Conservation (phyloP, 2,113 vertebrate genomes). For the Dolichotis patagonum region DNA sequence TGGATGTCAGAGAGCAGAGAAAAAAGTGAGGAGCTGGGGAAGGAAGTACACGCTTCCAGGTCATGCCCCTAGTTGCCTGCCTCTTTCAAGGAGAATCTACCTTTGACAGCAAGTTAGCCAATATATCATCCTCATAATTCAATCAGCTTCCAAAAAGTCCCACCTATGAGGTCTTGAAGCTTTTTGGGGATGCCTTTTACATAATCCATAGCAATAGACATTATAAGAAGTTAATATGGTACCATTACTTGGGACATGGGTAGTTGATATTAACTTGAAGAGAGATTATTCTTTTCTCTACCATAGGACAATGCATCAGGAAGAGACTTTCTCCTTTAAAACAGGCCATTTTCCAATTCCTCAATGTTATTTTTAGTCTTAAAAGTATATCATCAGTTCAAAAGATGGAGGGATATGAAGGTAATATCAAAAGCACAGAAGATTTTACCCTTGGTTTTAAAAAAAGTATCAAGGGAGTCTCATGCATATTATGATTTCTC, state of each 20-base stretch:
- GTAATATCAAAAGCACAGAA: not conserved
- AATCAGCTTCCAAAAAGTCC: not conserved
- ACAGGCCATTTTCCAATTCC: not conserved
- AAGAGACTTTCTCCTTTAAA: not conserved
- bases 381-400: not conserved
- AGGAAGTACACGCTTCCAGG: not conserved
- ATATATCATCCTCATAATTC: not conserved
- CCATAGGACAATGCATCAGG: not conserved
- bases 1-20: not conserved
- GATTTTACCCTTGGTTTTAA: not conserved
- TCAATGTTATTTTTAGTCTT: not conserved
- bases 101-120: not conserved
- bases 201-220: not conserved
- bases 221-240: not conserved
- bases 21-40: not conserved
- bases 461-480: not conserved
- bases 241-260: not conserved
- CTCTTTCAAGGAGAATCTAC: not conserved
- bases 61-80: not conserved
- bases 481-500: not conserved
- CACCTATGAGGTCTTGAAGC: not conserved
- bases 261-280: not conserved
- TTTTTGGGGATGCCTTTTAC: not conserved
- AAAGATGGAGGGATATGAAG: too few species aligned
- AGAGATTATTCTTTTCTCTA: not conserved